A percentile compares a stretch with the other conserved stretches of the same genome.
Conservation (phyloP, 1,140 invertebrate genomes). For the Cataglyphis hispanica region DNA sequence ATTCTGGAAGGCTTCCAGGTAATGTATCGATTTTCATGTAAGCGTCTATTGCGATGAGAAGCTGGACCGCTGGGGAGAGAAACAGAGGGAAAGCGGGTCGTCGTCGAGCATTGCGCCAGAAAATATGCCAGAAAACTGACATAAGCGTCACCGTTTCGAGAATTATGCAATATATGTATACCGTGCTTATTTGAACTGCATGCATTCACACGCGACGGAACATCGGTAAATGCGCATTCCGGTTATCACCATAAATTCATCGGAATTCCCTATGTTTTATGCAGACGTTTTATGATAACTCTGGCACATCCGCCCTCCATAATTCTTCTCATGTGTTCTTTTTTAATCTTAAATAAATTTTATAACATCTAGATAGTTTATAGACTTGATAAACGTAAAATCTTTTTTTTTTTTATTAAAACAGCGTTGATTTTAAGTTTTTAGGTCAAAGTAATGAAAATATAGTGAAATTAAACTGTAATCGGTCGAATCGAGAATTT, state of each 20-base stretch:
- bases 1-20: conserved; percentile 57
- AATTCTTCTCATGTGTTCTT: conserved; percentile 12
- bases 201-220: conserved; percentile 18
- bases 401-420: neutral
- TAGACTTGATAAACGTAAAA: neutral
- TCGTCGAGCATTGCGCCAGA: conserved; percentile 20
- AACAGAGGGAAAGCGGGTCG: neutral
- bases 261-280: conserved; percentile 44
- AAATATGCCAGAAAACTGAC: conserved; percentile 26
- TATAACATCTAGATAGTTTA: neutral
- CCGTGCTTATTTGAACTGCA: conserved; percentile 8
- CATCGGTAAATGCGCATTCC: conserved; percentile 33
- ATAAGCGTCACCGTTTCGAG: conserved; percentile 18
- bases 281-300: conserved; percentile 45
- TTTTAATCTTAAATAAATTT: neutral
- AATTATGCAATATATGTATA: conserved; percentile 36
- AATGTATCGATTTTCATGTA: conserved; percentile 48
- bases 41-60: conserved; percentile 44
- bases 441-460: neutral
- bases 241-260: conserved; percentile 33
- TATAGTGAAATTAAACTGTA: neutral
- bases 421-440: conserved; percentile 5
- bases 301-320: conserved; percentile 8
- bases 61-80: neutral
- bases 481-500: neutral